Percentiles rank a stretch among this genome's conserved stretches.
Conservation (phyloP, 2,113 vertebrate species). For the Thermophis baileyi region DNA sequence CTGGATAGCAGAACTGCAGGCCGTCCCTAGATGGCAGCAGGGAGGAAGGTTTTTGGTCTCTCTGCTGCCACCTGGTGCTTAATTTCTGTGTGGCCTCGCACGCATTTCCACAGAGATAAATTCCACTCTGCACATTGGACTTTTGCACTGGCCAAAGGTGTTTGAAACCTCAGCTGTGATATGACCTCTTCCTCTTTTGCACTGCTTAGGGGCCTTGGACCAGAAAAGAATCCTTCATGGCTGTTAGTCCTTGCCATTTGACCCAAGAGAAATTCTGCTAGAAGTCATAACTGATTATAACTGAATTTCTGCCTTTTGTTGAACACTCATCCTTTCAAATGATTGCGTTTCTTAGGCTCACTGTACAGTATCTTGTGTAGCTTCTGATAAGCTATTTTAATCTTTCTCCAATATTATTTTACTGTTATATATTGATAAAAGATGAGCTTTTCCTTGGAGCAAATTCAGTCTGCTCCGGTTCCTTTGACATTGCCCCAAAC, state of each 20-base stretch:
- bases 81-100: not conserved
- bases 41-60: not conserved
- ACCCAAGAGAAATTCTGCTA: not conserved
- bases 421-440: not conserved
- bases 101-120: not conserved
- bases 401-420: not conserved
- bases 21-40: not conserved
- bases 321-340: not conserved
- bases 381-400: not conserved
- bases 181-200: too few species aligned
- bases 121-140: not conserved
- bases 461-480: not conserved
- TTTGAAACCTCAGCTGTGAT: not conserved
- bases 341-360: not conserved
- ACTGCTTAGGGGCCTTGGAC: not conserved
- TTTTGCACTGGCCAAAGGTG: not conserved
- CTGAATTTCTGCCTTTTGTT: not conserved
- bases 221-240: not conserved
- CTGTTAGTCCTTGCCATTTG: not conserved
- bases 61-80: not conserved
- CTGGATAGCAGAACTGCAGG: not conserved
- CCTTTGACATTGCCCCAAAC: not conserved
- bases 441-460: not conserved
- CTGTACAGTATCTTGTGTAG: not conserved
- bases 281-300: not conserved